Evolutionary conservation across 2,797 vertebrate genomes (phyloP).

Genomic region (Lerista edwardsae): DNA sequence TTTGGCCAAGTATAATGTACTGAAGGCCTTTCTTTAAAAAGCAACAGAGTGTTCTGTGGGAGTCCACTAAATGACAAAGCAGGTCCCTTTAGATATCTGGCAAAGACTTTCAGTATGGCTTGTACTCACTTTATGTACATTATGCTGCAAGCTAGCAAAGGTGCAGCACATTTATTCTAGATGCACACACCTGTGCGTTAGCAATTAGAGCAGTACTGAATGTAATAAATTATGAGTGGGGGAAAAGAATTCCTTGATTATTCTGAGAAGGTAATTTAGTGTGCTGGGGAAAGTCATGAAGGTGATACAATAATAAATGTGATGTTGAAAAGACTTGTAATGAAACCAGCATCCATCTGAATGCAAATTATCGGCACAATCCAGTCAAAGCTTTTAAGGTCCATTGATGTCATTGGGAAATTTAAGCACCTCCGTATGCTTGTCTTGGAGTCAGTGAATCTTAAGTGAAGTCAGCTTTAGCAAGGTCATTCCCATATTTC

Average conservation of each 20-base stretch:
- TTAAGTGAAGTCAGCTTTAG: background rate
- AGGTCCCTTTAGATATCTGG: conserved; percentile 7
- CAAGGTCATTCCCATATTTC: background rate
- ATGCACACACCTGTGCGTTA: conserved; percentile 29
- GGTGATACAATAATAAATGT: conserved; percentile 34
- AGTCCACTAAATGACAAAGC: conserved; percentile 42
- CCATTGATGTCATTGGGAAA: background rate
- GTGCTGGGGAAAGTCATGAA: conserved; percentile 23
- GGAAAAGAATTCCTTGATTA: conserved; percentile 40
- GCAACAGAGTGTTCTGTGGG: background rate
- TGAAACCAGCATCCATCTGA: background rate
- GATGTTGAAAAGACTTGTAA: conserved; percentile 14
- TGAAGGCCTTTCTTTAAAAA: conserved; percentile 11
- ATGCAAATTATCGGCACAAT: background rate
- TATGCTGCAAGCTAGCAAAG: conserved; percentile 41
- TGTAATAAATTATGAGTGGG: conserved; percentile 10
- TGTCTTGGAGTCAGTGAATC: background rate
- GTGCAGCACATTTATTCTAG: conserved; percentile 17
- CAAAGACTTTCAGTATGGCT: conserved; percentile 45
- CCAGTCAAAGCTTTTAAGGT: background rate
- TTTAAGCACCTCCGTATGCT: background rate
- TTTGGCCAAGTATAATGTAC: conserved; percentile 22
- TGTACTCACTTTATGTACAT: conserved; percentile 17
- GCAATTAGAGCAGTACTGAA: conserved; percentile 16
- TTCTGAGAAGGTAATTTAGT: conserved; percentile 36